Evolutionary conservation across 2,888 invertebrate species (phyloP).

Genomic region (Gastracanthus pulcherrimus): DNA sequence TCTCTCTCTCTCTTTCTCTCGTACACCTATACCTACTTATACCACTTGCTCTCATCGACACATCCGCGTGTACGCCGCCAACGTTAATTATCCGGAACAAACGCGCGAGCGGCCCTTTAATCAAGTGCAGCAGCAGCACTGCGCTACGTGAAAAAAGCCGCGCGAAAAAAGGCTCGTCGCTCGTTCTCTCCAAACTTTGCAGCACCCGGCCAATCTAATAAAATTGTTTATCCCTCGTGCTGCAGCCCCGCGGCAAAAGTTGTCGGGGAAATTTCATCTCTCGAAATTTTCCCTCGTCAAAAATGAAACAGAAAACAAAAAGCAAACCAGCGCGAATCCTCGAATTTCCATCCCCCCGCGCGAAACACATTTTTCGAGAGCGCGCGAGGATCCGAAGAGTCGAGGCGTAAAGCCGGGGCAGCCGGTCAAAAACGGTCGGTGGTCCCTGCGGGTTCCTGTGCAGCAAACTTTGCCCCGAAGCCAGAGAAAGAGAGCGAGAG

Average conservation of each 20-base stretch:
- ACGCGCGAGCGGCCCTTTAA: neutral
- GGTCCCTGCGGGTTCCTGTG: conserved; percentile 70
- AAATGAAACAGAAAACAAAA: neutral
- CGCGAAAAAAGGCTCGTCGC: neutral
- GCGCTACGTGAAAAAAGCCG: too few species aligned
- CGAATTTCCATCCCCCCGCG: neutral
- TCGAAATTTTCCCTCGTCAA: too few species aligned
- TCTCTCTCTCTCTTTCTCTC: too few species aligned
- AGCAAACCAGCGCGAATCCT: neutral
- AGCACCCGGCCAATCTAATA: neutral
- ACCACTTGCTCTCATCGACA: neutral
- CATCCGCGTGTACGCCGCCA: neutral
- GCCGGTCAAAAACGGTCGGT: conserved; percentile 66
- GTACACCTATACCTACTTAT: too few species aligned
- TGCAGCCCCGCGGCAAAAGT: too few species aligned
- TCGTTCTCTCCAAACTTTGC: neutral
- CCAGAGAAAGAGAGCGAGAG: conserved; percentile 1
- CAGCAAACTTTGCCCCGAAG: conserved; percentile 66
- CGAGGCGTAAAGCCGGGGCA: conserved; percentile 31
- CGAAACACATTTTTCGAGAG: conserved; percentile 33
- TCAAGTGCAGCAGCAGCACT: neutral
- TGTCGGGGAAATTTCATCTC: too few species aligned
- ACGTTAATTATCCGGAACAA: conserved; percentile 22
- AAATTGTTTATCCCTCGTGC: too few species aligned
- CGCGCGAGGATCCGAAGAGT: conserved; percentile 24